These are phyloP conservation scores for Hemistola chrysoprasaria DNA, from an alignment of 2,888 invertebrate species.

Conservation along the genomic window DNA sequence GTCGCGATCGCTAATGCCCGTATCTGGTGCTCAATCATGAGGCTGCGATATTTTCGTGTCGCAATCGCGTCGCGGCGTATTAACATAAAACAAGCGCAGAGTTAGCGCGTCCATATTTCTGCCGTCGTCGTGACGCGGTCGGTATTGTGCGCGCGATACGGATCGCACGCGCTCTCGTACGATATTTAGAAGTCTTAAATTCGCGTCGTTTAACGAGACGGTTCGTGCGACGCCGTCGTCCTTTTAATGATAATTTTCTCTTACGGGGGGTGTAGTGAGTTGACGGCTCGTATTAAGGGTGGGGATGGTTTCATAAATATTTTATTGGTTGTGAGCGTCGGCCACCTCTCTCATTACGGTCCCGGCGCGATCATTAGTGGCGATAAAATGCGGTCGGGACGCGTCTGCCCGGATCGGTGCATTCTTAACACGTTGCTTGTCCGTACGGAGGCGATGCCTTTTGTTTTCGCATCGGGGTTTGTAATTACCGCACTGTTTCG, in stretches of 20 bases:
- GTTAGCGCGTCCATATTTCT: slow-evolving; percentile 70
- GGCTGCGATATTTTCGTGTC: slow-evolving; percentile 63
- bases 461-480: slow-evolving; percentile 52
- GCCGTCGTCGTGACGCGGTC: slow-evolving; percentile 73
- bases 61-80: slow-evolving; percentile 67
- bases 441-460: slow-evolving; percentile 39
- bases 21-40: slow-evolving; percentile 71
- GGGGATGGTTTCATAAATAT: slow-evolving; percentile 75
- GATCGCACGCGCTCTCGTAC: slow-evolving; percentile 69
- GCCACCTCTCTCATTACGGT: slow-evolving; percentile 67
- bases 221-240: slow-evolving; percentile 27
- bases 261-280: slow-evolving; percentile 42
- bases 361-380: slow-evolving; percentile 67
- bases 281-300: slow-evolving; percentile 68
- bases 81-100: slow-evolving; percentile 77
- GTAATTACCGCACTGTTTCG: slow-evolving; percentile 47
- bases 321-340: slow-evolving; percentile 67
- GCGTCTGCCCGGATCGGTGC: slow-evolving; percentile 46
- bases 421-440: slow-evolving; percentile 44
- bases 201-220: slow-evolving; percentile 74
- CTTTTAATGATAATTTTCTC: slow-evolving; percentile 39
- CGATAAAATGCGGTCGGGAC: slow-evolving; percentile 68
- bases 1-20: slow-evolving; percentile 37
- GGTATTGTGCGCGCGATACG: slow-evolving; percentile 79
- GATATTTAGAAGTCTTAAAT: slow-evolving; percentile 80